Base-by-base conservation (phyloP, 2,797 vertebrate genomes). In the Cynodonichthys magdalenae region DNA sequence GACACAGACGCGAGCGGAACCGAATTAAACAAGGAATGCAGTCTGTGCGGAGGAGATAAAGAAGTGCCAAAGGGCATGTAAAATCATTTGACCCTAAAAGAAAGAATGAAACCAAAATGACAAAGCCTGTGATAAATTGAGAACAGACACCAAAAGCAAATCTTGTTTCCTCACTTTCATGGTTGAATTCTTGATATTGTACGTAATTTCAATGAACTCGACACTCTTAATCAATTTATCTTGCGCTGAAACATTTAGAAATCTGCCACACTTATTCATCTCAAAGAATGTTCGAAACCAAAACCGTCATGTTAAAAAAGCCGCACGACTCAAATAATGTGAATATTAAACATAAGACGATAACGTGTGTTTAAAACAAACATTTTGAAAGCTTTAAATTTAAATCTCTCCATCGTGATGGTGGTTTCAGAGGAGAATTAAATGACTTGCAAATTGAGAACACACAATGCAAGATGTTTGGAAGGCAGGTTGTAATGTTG, bases 61-160 rank as follows among this genome's bases (percentile, higher is more conserved):
- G 77, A 84, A 82, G 83, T 81, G 78, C 86, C 75, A 81, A 81
- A 75, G 85, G 85, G 79, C 80, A 67, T 74, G 79, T 66, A 62
- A 78, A 88, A 86, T 83, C 66, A 70, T 87, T 78, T 87, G 83
- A 88, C 84, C 86, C 81, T 68, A 64, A 84, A 83, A 81, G 69
- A 89, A 84, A 85, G 77, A 82, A 76, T 47, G 48, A 65, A 80
- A 73, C 73, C 69, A 74, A 58, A 80, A 82, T 80, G 84, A 87
- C 75, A 87, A 84, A 80, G 62, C 46, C 53, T 76, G 77, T 73
- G 75, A 76, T 65, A 55, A 84, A 74, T 72, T 28, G 56, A 58
- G 62, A 67, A 80, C 71, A 73, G 72, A 81, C 76, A 77, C 49
- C 54, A 49, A 75, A 66, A 57, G 36, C 15, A 71, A 82, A 80